Base-by-base conservation (phyloP, 1,140 invertebrate species). In the Ericerus pela region DNA sequence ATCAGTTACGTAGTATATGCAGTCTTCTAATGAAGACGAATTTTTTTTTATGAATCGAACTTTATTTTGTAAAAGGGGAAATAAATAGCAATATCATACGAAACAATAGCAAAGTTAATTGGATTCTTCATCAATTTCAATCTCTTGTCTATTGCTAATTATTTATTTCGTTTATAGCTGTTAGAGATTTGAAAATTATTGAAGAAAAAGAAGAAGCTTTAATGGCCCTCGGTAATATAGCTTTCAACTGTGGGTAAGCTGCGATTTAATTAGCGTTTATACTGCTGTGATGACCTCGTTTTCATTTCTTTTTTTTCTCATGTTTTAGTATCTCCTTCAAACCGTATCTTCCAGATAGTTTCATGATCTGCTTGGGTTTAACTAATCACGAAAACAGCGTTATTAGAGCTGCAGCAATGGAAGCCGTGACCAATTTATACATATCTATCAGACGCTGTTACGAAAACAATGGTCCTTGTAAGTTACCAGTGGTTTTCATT, bases 131-230 rank as follows among this genome's bases (percentile, higher is more conserved):
- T n/a, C n/a, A n/a, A n/a, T n/a, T n/a, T n/a, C n/a, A n/a, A n/a
- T n/a, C n/a, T n/a, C n/a, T n/a, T n/a, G n/a, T n/a, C n/a, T n/a
- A n/a, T n/a, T n/a, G n/a, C n/a, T n/a, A n/a, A n/a, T n/a, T n/a
- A n/a, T n/a, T n/a, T n/a, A n/a, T n/a, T n/a, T n/a, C n/a, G n/a
- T n/a, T n/a, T n/a, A n/a, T n/a, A n/a, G 36, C 36, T 14, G 26
- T 47, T 22, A 47, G 14, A 24, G 41, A 47, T 47, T 22, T 47
- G 18, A 47, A 47, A 47, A 47, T 47, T 5, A 24, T 47, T 24
- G 41, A 47, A 47, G 41, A 47, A 14, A 47, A 47, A 47, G 41
- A 47, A 47, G 41, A 47, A 47, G 41, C 41, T 47, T 47, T 47
- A 14, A 47, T 47, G 41, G 41, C 41, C 10, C 26, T 47, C 20